phyloP scores from a whole-genome alignment of 2,888 invertebrate genomes.

The Hoplodrina blanda region DNA sequence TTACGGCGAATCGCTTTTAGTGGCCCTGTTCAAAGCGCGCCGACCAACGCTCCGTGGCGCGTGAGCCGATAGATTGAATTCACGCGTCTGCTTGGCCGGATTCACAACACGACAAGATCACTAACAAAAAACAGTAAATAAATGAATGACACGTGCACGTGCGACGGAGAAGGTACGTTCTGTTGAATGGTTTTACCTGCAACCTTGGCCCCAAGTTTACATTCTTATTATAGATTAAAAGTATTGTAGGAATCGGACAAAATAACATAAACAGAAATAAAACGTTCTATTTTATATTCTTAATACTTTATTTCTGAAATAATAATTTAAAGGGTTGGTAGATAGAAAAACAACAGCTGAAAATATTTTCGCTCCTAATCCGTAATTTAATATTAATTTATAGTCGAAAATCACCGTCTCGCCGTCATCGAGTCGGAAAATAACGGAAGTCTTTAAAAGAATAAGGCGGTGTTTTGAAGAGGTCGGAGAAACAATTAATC shows the following conservation, averaged over 20 bases:
- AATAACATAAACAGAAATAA: constrained; percentile 7
- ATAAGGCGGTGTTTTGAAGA: constrained; percentile 89
- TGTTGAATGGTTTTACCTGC: not conserved
- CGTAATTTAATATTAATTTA: constrained; percentile 88
- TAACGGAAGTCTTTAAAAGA: constrained; percentile 90
- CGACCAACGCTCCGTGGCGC: constrained; percentile 61
- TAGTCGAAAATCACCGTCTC: constrained; percentile 86
- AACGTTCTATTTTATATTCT: constrained; percentile 28
- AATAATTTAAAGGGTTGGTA: constrained; percentile 48
- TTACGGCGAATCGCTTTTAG: constrained; percentile 89
- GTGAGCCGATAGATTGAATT: constrained; percentile 76
- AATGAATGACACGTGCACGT: constrained; percentile 27
- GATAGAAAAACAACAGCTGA: constrained; percentile 69
- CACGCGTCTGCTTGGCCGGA: constrained; percentile 55
- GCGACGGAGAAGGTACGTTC: not conserved
- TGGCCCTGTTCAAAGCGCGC: constrained; percentile 79
- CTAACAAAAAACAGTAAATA: constrained; percentile 36
- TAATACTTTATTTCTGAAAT: constrained; percentile 19
- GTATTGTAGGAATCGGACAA: not conserved
- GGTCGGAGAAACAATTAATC: constrained; percentile 90
- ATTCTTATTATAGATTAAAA: not conserved
- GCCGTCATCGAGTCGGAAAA: constrained; percentile 89
- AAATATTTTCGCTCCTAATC: constrained; percentile 79
- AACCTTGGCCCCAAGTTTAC: not conserved
- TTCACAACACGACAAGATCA: constrained; percentile 39